Percentiles rank a stretch among this genome's conserved stretches.
Evolutionary conservation across 1,140 invertebrate species (phyloP).

Genomic region (Parapsyche elsis): DNA sequence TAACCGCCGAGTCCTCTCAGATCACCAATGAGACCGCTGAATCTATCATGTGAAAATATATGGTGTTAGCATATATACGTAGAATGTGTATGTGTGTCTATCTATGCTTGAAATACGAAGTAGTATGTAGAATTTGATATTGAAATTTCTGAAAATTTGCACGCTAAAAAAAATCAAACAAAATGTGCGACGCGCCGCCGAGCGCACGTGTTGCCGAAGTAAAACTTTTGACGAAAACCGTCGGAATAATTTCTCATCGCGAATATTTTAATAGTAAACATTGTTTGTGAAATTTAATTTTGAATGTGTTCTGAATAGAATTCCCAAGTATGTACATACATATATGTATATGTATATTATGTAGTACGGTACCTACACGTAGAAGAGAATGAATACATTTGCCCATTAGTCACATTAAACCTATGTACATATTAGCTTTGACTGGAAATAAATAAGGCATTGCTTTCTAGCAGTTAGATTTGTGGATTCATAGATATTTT

Average conservation of each 20-base stretch:
- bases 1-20: conserved; percentile 75
- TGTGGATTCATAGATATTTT: no score
- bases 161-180: conserved; percentile 2
- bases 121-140: background rate
- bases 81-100: background rate
- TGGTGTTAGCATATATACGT: background rate
- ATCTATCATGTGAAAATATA: conserved; percentile 64
- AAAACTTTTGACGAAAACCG: conserved; percentile 23
- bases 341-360: no score
- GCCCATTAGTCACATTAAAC: no score
- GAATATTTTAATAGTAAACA: conserved; percentile 19
- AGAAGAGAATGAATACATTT: no score
- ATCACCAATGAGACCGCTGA: conserved; percentile 76
- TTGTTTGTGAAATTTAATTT: conserved; percentile 7
- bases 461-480: no score
- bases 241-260: conserved; percentile 24
- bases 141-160: background rate
- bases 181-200: background rate
- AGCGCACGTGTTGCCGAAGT: background rate
- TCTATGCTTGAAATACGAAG: no score
- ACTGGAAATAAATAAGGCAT: no score
- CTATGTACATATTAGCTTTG: no score
- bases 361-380: no score
- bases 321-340: no score
- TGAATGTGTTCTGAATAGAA: background rate